Percentiles rank a stretch among this genome's conserved stretches.
These are phyloP conservation scores for Cacoxenus indagator DNA, from an alignment of 2,888 invertebrate species.

Conservation along the genomic window DNA sequence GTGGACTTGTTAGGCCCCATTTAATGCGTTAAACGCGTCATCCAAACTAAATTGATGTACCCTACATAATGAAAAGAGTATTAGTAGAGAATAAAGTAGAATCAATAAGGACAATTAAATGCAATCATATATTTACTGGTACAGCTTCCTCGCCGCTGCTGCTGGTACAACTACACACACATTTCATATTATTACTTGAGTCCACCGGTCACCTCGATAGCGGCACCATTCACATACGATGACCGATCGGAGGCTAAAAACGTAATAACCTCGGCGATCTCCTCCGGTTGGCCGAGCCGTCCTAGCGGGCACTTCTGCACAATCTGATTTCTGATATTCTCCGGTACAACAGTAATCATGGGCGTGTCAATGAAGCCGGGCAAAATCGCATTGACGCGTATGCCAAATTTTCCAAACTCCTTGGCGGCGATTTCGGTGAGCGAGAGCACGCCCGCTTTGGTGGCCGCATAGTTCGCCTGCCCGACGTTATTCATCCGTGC, in stretches of 20 bases:
- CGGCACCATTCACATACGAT: constrained; percentile 88
- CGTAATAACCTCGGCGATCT: constrained; percentile 87
- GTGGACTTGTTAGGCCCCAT: too few species aligned
- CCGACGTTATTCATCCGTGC: constrained; percentile 89
- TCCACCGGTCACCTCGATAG: constrained; percentile 90
- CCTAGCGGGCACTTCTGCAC: constrained; percentile 77
- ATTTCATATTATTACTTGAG: constrained; percentile 48
- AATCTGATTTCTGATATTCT: constrained; percentile 79
- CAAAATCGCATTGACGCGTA: constrained; percentile 86
- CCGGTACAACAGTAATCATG: constrained; percentile 81
- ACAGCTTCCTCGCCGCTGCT: neutral
- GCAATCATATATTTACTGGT: constrained; percentile 20
- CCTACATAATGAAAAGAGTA: too few species aligned
- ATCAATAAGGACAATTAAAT: constrained; percentile 32
- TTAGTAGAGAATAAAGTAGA: too few species aligned
- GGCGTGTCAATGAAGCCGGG: constrained; percentile 92
- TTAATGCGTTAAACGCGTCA: too few species aligned
- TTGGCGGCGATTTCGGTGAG: constrained; percentile 89
- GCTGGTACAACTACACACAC: neutral
- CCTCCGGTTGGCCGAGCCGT: constrained; percentile 82
- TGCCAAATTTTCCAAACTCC: constrained; percentile 84
- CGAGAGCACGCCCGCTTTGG: constrained; percentile 92
- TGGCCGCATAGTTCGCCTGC: constrained; percentile 91
- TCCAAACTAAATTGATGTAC: too few species aligned
- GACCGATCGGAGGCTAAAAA: constrained; percentile 89